These are phyloP conservation scores for Argyresthia albistria DNA, from an alignment of 2,888 invertebrate genomes.

Conservation along the genomic window DNA sequence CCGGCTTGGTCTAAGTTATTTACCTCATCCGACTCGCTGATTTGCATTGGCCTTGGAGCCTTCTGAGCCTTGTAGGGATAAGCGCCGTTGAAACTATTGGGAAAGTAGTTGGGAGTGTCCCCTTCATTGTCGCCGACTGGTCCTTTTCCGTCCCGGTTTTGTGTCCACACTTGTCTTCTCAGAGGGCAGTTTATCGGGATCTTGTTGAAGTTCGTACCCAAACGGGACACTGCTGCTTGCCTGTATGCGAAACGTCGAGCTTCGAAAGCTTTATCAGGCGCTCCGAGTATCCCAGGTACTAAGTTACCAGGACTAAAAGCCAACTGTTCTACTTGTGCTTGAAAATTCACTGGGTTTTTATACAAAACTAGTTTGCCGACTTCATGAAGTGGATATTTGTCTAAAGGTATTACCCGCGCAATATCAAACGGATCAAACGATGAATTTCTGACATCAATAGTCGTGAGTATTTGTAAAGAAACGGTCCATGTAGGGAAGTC, in stretches of 20 bases:
- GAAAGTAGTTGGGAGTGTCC: conserved; percentile 90
- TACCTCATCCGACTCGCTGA: too few relatives aligned
- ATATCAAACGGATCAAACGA: too few relatives aligned
- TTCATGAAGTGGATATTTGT: conserved; percentile 54
- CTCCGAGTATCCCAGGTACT: too few relatives aligned
- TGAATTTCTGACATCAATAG: too few relatives aligned
- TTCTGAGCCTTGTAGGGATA: conserved; percentile 77
- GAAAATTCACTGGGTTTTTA: conserved; percentile 42
- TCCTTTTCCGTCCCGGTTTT: conserved; percentile 86
- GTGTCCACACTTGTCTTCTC: conserved; percentile 69
- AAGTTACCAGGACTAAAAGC: too few relatives aligned
- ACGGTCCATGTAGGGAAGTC: too few relatives aligned
- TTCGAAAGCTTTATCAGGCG: conserved; percentile 60
- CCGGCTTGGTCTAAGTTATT: too few relatives aligned
- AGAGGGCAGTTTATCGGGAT: not conserved
- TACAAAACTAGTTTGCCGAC: conserved; percentile 62
- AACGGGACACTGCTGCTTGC: conserved; percentile 55
- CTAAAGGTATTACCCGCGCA: conserved; percentile 22
- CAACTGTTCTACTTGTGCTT: too few relatives aligned
- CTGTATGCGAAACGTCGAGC: conserved; percentile 49
- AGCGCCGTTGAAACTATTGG: conserved; percentile 90
- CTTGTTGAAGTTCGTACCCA: conserved; percentile 27
- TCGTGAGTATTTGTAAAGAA: too few relatives aligned
- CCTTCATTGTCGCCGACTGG: conserved; percentile 79
- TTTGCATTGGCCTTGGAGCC: not conserved